A percentile compares a stretch with the other conserved stretches of the same genome.
Conservation (phyloP, 2,797 vertebrate genomes). For the Enteromius afrohamiltoni region DNA sequence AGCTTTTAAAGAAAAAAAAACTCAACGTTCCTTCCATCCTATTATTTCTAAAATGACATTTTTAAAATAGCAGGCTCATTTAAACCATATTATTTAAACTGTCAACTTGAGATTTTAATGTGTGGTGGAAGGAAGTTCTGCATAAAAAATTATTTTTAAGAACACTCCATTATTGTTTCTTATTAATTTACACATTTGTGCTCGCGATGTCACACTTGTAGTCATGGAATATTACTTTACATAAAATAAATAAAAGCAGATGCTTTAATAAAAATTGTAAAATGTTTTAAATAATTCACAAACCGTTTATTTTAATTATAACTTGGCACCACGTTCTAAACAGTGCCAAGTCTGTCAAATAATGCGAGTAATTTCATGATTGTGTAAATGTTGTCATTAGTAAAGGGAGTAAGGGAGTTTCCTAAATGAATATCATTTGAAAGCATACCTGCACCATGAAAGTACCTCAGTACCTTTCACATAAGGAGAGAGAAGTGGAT, state of each 20-base stretch:
- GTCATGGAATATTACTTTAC: background rate
- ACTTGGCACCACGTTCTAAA: background rate
- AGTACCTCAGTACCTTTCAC: background rate
- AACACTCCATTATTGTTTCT: background rate
- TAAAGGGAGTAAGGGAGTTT: background rate
- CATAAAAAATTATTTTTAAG: background rate
- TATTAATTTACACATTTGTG: background rate
- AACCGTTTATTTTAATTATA: background rate
- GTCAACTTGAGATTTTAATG: background rate
- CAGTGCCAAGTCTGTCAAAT: background rate
- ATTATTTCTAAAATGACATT: background rate
- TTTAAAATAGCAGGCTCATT: background rate
- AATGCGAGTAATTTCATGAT: background rate
- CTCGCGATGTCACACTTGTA: background rate
- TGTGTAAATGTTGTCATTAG: background rate
- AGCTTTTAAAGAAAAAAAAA: background rate
- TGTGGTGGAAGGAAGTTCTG: background rate
- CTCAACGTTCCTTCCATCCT: background rate
- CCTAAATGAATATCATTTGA: background rate
- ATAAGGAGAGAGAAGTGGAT: background rate
- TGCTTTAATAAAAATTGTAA: background rate
- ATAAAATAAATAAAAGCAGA: background rate
- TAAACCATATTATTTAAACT: background rate
- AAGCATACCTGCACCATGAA: background rate
- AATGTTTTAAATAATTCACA: background rate